Evolutionary conservation across 2,888 invertebrate genomes (phyloP).

Genomic region (Theristus sp.): DNA sequence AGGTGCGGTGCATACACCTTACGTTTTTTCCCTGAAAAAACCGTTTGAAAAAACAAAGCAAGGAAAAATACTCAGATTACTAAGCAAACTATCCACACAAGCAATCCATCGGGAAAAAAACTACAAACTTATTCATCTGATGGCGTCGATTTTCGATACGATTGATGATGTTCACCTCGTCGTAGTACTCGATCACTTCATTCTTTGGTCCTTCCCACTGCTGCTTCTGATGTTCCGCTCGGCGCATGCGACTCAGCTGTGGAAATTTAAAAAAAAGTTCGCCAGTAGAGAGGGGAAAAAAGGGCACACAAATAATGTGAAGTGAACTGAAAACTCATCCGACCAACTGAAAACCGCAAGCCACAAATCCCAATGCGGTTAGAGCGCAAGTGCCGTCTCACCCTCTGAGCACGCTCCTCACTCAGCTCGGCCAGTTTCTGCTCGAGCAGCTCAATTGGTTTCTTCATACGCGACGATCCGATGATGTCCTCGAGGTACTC

Average conservation of each 20-base stretch:
- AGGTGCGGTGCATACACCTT: too few species aligned
- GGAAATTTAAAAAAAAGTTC: constrained; percentile 2
- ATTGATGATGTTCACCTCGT: constrained; percentile 54
- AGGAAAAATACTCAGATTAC: too few species aligned
- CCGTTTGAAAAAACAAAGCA: too few species aligned
- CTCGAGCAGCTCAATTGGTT: constrained; percentile 54
- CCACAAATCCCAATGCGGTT: too few species aligned
- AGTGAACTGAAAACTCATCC: too few species aligned
- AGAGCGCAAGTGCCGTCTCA: constrained; percentile 6
- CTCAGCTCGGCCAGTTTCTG: constrained; percentile 52
- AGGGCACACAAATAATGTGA: too few species aligned
- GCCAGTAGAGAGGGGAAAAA: too few species aligned
- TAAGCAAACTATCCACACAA: too few species aligned
- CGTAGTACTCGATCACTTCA: constrained; percentile 45
- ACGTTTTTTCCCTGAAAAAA: too few species aligned
- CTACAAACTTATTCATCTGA: constrained; percentile 37
- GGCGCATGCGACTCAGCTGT: constrained; percentile 54
- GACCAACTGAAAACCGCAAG: too few species aligned
- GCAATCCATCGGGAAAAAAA: too few species aligned
- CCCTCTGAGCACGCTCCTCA: constrained; percentile 54
- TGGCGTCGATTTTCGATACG: constrained; percentile 49
- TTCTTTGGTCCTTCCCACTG: constrained; percentile 31
- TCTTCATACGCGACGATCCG: constrained; percentile 50
- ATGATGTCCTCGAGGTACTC: constrained; percentile 97
- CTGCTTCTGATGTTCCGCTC: constrained; percentile 36